Percentiles rank a stretch among this genome's conserved stretches.
phyloP scores from a whole-genome alignment of 2,888 invertebrate species.

The Polydrusus tereticollis region DNA sequence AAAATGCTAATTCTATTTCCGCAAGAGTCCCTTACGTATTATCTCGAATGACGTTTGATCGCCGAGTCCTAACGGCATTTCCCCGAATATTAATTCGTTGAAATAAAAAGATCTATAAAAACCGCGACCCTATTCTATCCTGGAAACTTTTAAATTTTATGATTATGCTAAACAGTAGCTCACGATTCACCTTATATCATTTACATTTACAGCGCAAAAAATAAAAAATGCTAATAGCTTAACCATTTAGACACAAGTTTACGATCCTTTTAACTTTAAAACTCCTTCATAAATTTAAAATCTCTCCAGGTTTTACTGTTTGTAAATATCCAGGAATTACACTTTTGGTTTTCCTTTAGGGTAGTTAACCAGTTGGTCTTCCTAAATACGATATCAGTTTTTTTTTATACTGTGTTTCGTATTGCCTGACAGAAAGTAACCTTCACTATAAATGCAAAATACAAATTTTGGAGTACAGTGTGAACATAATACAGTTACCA shows the following conservation, averaged over 20 bases:
- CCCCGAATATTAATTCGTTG: constrained; percentile 53
- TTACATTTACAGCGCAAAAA: constrained; percentile 45
- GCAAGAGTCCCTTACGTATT: constrained; percentile 50
- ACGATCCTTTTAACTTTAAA: constrained; percentile 38
- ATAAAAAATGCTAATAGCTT: constrained; percentile 45
- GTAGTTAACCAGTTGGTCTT: background rate
- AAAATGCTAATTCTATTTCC: constrained; percentile 55
- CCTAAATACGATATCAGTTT: background rate
- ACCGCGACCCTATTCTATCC: constrained; percentile 40
- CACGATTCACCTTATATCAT: constrained; percentile 49
- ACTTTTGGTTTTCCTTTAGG: background rate
- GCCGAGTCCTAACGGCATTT: constrained; percentile 50
- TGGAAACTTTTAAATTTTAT: constrained; percentile 45
- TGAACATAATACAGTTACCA: too few relatives aligned
- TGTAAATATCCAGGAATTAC: constrained; percentile 14
- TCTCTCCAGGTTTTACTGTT: constrained; percentile 28
- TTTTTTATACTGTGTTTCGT: too few relatives aligned
- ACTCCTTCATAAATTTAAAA: constrained; percentile 36
- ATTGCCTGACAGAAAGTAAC: too few relatives aligned
- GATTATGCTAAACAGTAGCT: constrained; percentile 49
- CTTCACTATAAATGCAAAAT: too few relatives aligned
- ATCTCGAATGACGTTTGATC: constrained; percentile 53
- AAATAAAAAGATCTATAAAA: constrained; percentile 53
- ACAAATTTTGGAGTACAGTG: too few relatives aligned
- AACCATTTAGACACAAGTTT: constrained; percentile 42